Conservation (phyloP, 2,113 vertebrate species). For the Ammodytes dubius region DNA sequence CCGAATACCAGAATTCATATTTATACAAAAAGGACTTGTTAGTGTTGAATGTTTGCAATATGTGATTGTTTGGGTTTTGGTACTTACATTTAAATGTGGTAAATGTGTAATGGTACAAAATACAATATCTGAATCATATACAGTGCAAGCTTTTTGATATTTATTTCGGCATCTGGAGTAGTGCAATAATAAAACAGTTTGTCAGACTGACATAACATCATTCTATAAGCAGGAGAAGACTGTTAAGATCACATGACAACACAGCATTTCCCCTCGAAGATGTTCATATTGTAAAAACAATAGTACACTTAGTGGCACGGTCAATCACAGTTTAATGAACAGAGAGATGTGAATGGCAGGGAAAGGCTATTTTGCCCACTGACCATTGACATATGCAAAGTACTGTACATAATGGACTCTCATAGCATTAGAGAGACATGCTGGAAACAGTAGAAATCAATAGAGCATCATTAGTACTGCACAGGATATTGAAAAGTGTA, state of each 20-base stretch:
- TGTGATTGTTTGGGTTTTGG: too few relatives aligned
- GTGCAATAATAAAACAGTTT: constrained; percentile 8
- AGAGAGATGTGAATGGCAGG: constrained; percentile 10
- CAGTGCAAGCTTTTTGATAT: not conserved
- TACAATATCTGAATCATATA: not conserved
- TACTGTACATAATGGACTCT: constrained; percentile 44
- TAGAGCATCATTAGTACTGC: constrained; percentile 26
- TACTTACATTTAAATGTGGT: too few relatives aligned
- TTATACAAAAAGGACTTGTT: not conserved
- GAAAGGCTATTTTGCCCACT: constrained; percentile 3
- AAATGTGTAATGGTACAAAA: not conserved
- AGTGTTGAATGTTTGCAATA: not conserved
- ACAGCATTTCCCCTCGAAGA: not conserved
- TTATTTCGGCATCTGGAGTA: constrained; percentile 32
- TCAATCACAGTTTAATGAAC: constrained; percentile 39
- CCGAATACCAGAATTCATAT: not conserved
- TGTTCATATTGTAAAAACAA: not conserved
- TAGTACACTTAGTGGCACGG: constrained; percentile 1
- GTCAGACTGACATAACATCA: not conserved
- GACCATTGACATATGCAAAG: constrained; percentile 20
- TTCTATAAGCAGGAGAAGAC: not conserved
- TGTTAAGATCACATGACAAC: not conserved
- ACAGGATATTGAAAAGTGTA: not conserved
- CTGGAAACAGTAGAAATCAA: constrained; percentile 43
- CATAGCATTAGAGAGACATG: constrained; percentile 28